Evolutionary conservation across 2,113 vertebrate species (phyloP), one percentile per base, ranked within the genome.

Genomic region (Lophochroa leadbeateri): DNA sequence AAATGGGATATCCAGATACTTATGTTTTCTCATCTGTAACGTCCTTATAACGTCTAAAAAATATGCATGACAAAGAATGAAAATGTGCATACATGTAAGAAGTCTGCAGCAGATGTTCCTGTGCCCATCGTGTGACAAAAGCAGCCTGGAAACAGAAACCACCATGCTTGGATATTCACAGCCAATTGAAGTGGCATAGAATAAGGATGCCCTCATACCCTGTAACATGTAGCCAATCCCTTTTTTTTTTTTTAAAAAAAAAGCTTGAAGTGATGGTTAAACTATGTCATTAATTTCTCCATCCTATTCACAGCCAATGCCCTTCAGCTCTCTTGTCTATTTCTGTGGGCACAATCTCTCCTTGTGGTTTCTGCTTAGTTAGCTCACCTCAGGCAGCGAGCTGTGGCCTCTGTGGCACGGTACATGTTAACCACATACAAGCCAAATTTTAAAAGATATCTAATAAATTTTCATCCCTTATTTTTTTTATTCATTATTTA

Each of bases 241-340:
- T 43, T 27, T 8, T 17, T 37, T 37, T 37, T 37, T 37, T 39
- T 37, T 37, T 10, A 37, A 39, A 39, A 39, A 39, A 39, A 39
- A 72, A 94, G 33, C 88, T 94, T 68, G 82, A 95, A 95, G 77
- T 68, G 69, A 92, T 91, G 81, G 77, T 64, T 92, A 95, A 94
- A 91, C 61, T 81, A 82, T 0, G 2, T 57, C 77, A 96, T 94
- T 93, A 89, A 84, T 93, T 95, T 82, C 35, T 90, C 72, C 25
- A 41, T 88, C 65, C 86, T 79, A 52, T 82, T 64, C 86, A 82
- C 41, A 82, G 81, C 77, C 74, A 95, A 35, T 94, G 86, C 70
- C 70, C 74, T 89, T 95, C 83, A 91, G 77, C 70, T 80, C 77
- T 89, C 63, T 91, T 70, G 41, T 71, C 65, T 80, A 75, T 86